Evolutionary conservation across 2,888 invertebrate genomes (phyloP), one percentile per base, ranked within the genome.

Genomic region (Brachyptera risi): DNA sequence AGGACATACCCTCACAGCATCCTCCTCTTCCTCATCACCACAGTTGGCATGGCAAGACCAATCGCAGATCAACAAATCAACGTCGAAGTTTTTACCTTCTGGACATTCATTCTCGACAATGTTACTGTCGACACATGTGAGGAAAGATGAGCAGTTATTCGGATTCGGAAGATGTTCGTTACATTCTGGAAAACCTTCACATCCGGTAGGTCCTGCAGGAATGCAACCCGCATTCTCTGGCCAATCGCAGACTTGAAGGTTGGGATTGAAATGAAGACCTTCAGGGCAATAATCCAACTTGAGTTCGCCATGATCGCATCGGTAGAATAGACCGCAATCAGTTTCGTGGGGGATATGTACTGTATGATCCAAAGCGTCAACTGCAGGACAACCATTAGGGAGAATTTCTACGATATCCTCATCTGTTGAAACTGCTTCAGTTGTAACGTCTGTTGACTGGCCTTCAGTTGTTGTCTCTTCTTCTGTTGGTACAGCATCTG

Each of bases 161-260:
- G 31, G 31, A 31, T 31, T 31, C 31, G 31, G 31, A 31, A 31
- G 31, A 31, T 31, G 31, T 31, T 31, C 31, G 31, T 31, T 11
- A n/a, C n/a, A n/a, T 11, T 11, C 31, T 31, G 31, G 5, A 11
- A 31, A 31, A 11, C 31, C 31, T 31, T 5, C 7, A 31, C 31
- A 31, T 31, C 31, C 31, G 47, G 24, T 21, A 3, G 11, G 1
- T 9, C 11, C 23, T 3, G 21, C 2, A 17, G 2, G 42, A 1
- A 2, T 42, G 31, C 68, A 68, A 5, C 59, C 62, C 31, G 62
- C 66, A 38, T 65, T 59, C 61, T 62, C 63, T 1, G 68, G 68
- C 68, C 68, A 67, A 40, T 68, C 67, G 57, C 68, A 68, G 7
- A 67, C 64, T 31, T 64, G 62, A 2, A 68, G 65, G 13, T 61